A percentile compares a stretch with the other conserved stretches of the same genome.
Evolutionary conservation across 2,797 vertebrate species (phyloP).

Genomic region (Rhodeus uyekii): DNA sequence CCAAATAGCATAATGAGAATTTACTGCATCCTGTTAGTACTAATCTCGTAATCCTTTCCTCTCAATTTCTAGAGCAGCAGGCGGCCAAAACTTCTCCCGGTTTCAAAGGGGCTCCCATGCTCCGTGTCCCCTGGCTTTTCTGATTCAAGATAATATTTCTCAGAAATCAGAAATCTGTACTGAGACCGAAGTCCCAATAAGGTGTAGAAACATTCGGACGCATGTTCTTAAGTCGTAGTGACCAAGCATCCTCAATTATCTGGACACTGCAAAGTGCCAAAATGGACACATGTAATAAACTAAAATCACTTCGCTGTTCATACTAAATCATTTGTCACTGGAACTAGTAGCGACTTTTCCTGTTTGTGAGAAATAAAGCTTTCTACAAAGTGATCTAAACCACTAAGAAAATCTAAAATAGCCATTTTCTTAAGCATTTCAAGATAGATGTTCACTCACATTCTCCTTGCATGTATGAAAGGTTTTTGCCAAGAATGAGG

Average conservation of each 20-base stretch:
- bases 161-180: neutral
- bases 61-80: conserved; percentile 46
- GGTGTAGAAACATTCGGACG: neutral
- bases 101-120: conserved; percentile 32
- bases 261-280: neutral
- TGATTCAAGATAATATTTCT: conserved; percentile 17
- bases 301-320: neutral
- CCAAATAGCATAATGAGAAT: conserved; percentile 60
- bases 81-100: conserved; percentile 37
- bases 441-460: no score
- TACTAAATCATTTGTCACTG: no score
- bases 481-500: no score
- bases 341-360: no score
- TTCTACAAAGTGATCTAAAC: no score
- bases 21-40: conserved; percentile 61
- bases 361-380: neutral
- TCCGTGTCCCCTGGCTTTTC: conserved; percentile 14
- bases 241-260: neutral
- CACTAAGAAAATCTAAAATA: no score
- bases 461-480: no score
- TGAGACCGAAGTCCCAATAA: neutral
- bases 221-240: neutral
- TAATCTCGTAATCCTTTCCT: conserved; percentile 64
- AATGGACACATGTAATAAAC: neutral
- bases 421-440: no score